Evolutionary conservation across 2,888 invertebrate species (phyloP).

Genomic region (Pharmacophagus antenor): DNA sequence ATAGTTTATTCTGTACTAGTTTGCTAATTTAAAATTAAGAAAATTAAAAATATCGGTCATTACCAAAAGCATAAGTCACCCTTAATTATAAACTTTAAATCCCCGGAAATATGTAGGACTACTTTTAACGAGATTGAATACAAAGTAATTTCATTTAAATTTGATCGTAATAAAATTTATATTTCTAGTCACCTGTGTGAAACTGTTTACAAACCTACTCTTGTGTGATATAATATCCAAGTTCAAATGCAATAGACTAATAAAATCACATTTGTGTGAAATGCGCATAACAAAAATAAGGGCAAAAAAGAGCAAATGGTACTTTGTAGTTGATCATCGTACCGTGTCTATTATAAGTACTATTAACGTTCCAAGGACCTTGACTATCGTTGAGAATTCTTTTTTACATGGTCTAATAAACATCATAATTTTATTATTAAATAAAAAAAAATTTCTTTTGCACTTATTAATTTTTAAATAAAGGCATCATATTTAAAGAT

Average conservation of each 20-base stretch:
- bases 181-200: neutral
- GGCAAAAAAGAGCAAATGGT: conserved; percentile 10
- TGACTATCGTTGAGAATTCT: conserved; percentile 1
- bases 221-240: neutral
- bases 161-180: neutral
- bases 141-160: too few relatives aligned
- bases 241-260: neutral
- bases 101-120: too few relatives aligned
- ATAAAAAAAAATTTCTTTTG: too few relatives aligned
- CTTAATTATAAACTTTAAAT: too few relatives aligned
- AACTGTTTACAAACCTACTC: neutral
- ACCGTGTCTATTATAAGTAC: conserved; percentile 9
- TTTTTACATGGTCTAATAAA: neutral
- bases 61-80: too few relatives aligned
- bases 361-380: conserved; percentile 2
- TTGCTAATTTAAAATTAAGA: neutral
- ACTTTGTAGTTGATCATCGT: conserved; percentile 14
- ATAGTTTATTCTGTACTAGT: neutral
- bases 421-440: too few relatives aligned
- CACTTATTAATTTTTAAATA: too few relatives aligned
- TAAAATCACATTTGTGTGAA: conserved; percentile 7
- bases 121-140: too few relatives aligned
- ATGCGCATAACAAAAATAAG: conserved; percentile 14
- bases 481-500: too few relatives aligned
- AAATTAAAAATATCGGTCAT: neutral